These are phyloP conservation scores for Dynastes maya DNA, from an alignment of 2,888 invertebrate species.

Conservation along the genomic window DNA sequence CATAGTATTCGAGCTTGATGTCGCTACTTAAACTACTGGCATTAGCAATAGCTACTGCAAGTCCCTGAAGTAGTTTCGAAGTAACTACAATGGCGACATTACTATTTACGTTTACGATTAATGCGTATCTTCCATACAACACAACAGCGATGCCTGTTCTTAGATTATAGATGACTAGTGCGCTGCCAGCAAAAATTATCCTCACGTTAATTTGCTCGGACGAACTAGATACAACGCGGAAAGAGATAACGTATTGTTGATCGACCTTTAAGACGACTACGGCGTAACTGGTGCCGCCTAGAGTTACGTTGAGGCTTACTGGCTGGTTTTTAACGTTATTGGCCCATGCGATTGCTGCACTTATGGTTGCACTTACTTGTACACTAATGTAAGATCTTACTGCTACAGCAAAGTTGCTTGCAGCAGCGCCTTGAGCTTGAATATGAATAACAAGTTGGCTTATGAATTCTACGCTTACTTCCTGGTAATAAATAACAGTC, in stretches of 20 bases:
- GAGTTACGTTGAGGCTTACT: neutral
- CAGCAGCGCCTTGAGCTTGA: neutral
- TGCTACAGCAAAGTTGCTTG: neutral
- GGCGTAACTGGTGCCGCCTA: neutral
- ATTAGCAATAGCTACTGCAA: neutral
- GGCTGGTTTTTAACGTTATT: constrained; percentile 8
- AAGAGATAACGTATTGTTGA: constrained; percentile 4
- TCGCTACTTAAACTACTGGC: neutral
- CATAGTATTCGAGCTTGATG: neutral
- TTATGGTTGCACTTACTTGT: neutral
- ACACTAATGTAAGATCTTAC: neutral
- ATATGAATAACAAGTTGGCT: neutral
- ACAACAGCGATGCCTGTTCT: constrained; percentile 32
- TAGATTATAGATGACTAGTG: constrained; percentile 17
- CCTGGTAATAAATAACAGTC: neutral
- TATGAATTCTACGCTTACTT: neutral
- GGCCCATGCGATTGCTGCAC: neutral
- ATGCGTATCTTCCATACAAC: constrained; percentile 9
- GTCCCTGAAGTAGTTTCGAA: neutral
- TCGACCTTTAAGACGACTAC: constrained; percentile 4
- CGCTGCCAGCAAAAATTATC: neutral
- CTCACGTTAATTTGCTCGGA: neutral
- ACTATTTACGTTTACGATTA: constrained; percentile 3
- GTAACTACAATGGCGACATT: neutral
- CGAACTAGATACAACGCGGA: neutral